phyloP scores from a whole-genome alignment of 2,888 invertebrate species.

The Platycheirus rosarum region DNA sequence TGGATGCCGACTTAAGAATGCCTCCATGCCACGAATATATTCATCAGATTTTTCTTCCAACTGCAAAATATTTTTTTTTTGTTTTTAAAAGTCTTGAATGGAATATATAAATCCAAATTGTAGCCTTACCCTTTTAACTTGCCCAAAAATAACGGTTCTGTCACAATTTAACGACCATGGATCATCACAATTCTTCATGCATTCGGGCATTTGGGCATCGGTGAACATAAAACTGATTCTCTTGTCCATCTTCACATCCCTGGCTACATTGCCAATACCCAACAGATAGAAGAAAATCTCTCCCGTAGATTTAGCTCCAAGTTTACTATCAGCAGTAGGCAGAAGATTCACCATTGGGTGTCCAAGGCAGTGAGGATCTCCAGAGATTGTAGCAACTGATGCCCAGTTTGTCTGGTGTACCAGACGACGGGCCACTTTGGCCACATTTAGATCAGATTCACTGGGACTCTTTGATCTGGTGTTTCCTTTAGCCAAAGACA shows the following conservation, averaged over 20 bases:
- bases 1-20: slow-evolving; percentile 30
- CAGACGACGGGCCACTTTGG: slow-evolving; percentile 38
- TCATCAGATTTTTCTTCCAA: slow-evolving; percentile 2
- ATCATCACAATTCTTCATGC: slow-evolving; percentile 15
- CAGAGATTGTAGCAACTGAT: slow-evolving; percentile 36
- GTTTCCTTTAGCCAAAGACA: too few relatives aligned
- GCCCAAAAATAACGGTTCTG: slow-evolving; percentile 39
- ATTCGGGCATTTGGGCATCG: slow-evolving; percentile 42
- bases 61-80: slow-evolving; percentile 6
- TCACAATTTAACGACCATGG: slow-evolving; percentile 38
- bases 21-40: not conserved
- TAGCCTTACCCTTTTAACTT: slow-evolving; percentile 22
- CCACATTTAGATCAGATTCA: not conserved
- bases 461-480: too few relatives aligned
- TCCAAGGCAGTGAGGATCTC: not conserved
- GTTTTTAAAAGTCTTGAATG: too few relatives aligned
- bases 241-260: slow-evolving; percentile 30
- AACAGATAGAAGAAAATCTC: slow-evolving; percentile 43
- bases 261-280: not conserved
- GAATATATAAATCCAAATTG: not conserved
- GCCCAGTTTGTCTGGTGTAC: slow-evolving; percentile 58
- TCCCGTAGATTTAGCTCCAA: slow-evolving; percentile 29
- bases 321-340: slow-evolving; percentile 25
- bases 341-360: slow-evolving; percentile 44
- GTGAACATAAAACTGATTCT: slow-evolving; percentile 51